Conservation (phyloP, 2,888 invertebrate genomes). For the Blomia tropicalis region DNA sequence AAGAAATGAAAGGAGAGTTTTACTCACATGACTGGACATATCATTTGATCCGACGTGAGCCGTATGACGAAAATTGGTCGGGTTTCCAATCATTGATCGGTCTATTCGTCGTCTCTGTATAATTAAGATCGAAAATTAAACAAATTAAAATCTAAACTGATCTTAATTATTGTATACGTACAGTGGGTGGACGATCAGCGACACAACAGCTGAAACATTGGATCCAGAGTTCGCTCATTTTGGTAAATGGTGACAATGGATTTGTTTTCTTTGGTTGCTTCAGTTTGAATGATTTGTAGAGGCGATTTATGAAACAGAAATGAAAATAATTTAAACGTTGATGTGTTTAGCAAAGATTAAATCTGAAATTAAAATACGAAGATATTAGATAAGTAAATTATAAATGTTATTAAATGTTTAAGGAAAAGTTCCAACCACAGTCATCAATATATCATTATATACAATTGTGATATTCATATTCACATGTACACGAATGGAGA, state of each 20-base stretch:
- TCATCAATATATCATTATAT: no score
- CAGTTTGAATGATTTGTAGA: neutral
- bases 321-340: no score
- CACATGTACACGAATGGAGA: no score
- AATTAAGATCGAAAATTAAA: conserved; percentile 2
- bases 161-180: conserved; percentile 24
- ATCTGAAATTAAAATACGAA: no score
- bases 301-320: no score
- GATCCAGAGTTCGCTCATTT: conserved; percentile 55
- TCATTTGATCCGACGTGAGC: conserved; percentile 79
- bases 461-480: no score
- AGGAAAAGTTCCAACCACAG: no score
- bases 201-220: conserved; percentile 84
- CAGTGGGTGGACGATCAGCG: conserved; percentile 51
- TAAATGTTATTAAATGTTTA: no score
- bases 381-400: no score
- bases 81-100: conserved; percentile 84
- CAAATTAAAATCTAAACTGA: neutral
- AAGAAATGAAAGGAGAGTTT: neutral
- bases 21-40: conserved; percentile 45
- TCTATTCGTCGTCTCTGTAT: conserved; percentile 39
- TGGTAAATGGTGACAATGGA: neutral
- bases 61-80: conserved; percentile 88
- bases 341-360: no score
- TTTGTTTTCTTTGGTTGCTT: conserved; percentile 14